A percentile compares a stretch with the other conserved stretches of the same genome.
Conservation (phyloP, 64 coral and sea anemone species). For the Exaiptasia diaphana region DNA sequence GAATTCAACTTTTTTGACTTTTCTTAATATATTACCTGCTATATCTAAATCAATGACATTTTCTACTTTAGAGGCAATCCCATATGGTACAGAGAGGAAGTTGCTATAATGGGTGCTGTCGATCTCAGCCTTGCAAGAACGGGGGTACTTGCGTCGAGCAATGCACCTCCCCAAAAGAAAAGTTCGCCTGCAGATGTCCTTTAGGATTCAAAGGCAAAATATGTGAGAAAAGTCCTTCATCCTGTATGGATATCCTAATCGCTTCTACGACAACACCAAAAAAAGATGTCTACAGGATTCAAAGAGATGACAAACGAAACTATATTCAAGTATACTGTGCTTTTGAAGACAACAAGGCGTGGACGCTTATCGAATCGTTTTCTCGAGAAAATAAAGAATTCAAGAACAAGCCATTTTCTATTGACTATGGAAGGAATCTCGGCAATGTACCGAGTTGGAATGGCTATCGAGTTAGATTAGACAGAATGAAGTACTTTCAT, state of each 20-base stretch:
- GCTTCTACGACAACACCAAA: background rate
- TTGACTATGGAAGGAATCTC: background rate
- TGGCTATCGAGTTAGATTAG: background rate
- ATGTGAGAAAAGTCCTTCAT: background rate
- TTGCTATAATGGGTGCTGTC: constrained; percentile 39
- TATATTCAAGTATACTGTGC: background rate
- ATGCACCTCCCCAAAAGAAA: background rate
- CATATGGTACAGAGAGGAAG: background rate
- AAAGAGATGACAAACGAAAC: background rate
- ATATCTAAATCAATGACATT: too few relatives aligned
- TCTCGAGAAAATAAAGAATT: background rate
- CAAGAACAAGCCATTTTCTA: background rate
- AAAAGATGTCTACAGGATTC: background rate
- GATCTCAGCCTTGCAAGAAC: constrained; percentile 16
- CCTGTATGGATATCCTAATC: background rate
- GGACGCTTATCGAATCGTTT: background rate
- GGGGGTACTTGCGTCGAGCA: constrained; percentile 24
- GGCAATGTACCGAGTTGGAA: background rate
- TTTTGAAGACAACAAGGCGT: background rate
- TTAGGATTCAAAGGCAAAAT: background rate
- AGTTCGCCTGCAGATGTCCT: constrained; percentile 26
- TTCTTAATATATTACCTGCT: too few relatives aligned
- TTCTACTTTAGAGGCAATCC: background rate
- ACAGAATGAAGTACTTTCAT: background rate
- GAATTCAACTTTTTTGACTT: too few relatives aligned